phyloP scores from a whole-genome alignment of 2,113 vertebrate genomes.

The Mesoclemmys tuberculata region DNA sequence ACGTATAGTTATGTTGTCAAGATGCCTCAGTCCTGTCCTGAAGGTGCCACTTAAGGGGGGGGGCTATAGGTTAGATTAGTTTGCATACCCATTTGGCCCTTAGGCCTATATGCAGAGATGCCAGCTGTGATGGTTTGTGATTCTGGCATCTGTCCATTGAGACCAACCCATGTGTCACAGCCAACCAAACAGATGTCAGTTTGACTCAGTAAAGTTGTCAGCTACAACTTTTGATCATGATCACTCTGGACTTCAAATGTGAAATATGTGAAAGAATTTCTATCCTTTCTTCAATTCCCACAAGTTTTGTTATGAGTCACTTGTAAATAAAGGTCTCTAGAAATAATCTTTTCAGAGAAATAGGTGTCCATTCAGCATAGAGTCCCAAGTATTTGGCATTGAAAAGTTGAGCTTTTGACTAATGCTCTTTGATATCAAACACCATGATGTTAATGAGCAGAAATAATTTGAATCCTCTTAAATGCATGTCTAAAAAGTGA shows the following conservation, averaged over 20 bases:
- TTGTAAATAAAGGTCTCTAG: not conserved
- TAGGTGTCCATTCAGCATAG: not conserved
- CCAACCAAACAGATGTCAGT: not conserved
- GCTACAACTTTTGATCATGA: not conserved
- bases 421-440: not conserved
- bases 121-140: not conserved
- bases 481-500: not conserved
- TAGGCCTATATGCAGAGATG: not conserved
- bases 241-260: not conserved
- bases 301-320: not conserved
- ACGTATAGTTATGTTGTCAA: not conserved
- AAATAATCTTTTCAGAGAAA: not conserved
- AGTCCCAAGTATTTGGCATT: not conserved
- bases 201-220: accelerated
- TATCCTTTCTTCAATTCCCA: not conserved
- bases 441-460: not conserved
- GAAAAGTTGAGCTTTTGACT: not conserved
- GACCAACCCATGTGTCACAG: not conserved
- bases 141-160: not conserved
- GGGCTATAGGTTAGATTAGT: not conserved
- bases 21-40: accelerated
- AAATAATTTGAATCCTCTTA: accelerated
- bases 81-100: not conserved
- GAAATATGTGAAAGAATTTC: not conserved
- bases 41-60: accelerated